Conservation (phyloP, 2,113 vertebrate genomes). For the Antennarius striatus region DNA sequence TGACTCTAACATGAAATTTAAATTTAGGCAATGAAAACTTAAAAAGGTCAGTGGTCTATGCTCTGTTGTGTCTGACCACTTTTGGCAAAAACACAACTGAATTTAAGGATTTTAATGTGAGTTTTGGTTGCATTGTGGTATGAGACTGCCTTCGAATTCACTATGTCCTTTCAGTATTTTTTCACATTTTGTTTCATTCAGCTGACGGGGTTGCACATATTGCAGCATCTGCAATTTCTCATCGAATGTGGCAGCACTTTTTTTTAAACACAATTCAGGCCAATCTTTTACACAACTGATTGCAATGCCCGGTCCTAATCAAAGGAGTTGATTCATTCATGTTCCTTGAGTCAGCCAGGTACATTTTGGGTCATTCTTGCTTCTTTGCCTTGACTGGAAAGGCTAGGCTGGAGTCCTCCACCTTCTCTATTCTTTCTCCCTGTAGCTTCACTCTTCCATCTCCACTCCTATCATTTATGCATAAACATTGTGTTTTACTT, state of each 20-base stretch:
- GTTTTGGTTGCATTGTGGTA: no score
- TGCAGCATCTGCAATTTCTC: constrained; percentile 12
- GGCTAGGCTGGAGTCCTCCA: constrained; percentile 4
- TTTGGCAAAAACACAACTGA: no score
- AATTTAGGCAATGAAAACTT: no score
- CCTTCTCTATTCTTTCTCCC: constrained; percentile 7
- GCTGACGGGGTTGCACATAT: constrained; percentile 20
- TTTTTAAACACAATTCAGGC: constrained; percentile 9
- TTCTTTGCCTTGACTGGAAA: constrained; percentile 15
- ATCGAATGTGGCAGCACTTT: constrained; percentile 17
- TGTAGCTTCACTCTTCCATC: background rate
- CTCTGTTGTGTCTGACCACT: no score
- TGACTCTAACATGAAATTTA: background rate
- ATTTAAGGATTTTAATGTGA: no score
- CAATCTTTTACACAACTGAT: constrained; percentile 25
- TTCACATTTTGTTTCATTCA: constrained; percentile 8
- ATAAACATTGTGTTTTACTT: no score
- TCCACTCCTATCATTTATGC: no score
- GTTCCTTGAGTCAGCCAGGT: constrained; percentile 8
- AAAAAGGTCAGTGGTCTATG: no score
- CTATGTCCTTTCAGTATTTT: constrained; percentile 10
- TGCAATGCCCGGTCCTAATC: constrained; percentile 36
- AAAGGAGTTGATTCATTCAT: constrained; percentile 23
- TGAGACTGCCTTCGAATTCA: background rate
- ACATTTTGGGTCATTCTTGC: background rate